phyloP scores from a whole-genome alignment of 2,797 vertebrate species.

The Carapus acus region DNA sequence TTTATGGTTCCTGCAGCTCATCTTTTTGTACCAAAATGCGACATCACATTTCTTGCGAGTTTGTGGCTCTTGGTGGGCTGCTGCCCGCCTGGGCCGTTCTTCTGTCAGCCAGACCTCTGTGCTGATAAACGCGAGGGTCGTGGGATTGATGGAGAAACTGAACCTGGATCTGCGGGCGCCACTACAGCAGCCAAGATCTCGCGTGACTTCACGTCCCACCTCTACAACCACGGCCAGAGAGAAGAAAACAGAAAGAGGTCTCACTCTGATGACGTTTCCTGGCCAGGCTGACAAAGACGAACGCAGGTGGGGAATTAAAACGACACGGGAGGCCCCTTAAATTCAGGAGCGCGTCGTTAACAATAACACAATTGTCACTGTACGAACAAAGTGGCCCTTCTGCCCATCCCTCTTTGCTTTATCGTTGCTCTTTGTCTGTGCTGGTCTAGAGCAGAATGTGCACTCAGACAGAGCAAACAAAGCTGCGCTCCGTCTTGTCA shows the following conservation, averaged over 20 bases:
- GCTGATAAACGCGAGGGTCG: not conserved
- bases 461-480: too few species aligned
- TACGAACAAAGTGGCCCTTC: too few species aligned
- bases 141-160: constrained; percentile 32
- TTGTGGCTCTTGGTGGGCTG: constrained; percentile 12
- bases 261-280: constrained; percentile 40
- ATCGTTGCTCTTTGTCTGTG: too few species aligned
- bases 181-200: constrained; percentile 60
- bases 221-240: constrained; percentile 28
- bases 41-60: constrained; percentile 39
- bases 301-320: too few species aligned
- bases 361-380: too few species aligned
- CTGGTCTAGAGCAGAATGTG: too few species aligned
- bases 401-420: too few species aligned
- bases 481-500: too few species aligned
- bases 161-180: constrained; percentile 45
- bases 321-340: too few species aligned
- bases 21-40: constrained; percentile 54
- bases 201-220: constrained; percentile 59
- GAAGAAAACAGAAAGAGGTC: constrained; percentile 16
- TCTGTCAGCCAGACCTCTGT: constrained; percentile 27
- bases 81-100: constrained; percentile 33
- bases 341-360: too few species aligned
- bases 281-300: too few species aligned
- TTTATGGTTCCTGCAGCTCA: constrained; percentile 29